These are phyloP conservation scores for Charadrius vociferus DNA, from an alignment of 2,113 vertebrate species.

Conservation along the genomic window DNA sequence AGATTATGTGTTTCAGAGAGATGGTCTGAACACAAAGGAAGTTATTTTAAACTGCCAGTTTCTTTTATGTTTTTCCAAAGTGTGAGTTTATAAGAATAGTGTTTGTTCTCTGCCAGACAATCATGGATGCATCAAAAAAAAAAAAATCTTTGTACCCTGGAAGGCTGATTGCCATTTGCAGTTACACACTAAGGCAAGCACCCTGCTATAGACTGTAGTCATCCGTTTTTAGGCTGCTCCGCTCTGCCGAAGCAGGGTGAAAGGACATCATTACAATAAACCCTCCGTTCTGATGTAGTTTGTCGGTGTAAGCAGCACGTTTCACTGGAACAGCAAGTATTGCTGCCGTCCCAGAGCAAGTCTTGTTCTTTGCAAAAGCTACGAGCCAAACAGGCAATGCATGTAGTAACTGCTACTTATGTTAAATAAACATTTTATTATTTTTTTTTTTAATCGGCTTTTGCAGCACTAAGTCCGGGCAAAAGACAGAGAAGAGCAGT, in stretches of 20 bases:
- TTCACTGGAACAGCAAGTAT: background rate
- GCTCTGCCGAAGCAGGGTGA: background rate
- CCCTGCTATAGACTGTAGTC: background rate
- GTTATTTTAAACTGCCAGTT: background rate
- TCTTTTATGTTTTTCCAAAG: background rate
- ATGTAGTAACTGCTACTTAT: background rate
- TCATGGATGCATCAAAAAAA: background rate
- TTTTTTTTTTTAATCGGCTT: background rate
- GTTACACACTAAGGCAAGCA: background rate
- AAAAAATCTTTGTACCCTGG: background rate
- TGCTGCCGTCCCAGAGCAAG: background rate
- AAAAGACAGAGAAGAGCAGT: background rate
- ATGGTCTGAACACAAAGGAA: background rate
- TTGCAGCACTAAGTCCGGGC: background rate
- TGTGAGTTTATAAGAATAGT: background rate
- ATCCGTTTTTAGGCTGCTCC: background rate
- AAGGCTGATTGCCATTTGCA: background rate
- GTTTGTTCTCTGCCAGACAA: background rate
- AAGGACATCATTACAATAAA: fast-evolving
- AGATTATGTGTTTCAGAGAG: background rate
- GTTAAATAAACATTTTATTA: background rate
- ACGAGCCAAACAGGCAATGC: background rate
- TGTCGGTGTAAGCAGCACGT: background rate
- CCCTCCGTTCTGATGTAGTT: background rate
- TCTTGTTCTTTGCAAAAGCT: background rate